Base-by-base conservation (phyloP, 1,140 invertebrate species). In the Drosophila prosaltans region DNA sequence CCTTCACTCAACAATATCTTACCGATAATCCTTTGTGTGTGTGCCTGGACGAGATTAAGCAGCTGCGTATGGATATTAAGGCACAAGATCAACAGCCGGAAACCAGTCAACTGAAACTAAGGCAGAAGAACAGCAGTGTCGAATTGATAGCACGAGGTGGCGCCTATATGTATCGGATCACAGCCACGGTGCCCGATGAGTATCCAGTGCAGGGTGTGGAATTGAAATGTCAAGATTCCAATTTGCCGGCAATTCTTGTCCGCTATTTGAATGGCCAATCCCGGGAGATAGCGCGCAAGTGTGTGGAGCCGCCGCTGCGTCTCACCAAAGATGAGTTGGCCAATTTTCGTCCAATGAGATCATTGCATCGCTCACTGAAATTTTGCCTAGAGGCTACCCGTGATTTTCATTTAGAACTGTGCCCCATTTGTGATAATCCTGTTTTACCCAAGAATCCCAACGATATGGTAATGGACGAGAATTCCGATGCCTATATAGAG, bases 21-120 rank as follows among this genome's bases (percentile, higher is more conserved):
- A 93, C 95, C 30, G 95, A 96, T 51, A 96, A 96, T 93, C 95
- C 95, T 0, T 92, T 97, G 6, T 95, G 94, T 81, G 95, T 95
- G 48, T 96, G 95, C 80, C 95, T 95, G 57, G 95, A 96, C 81
- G 96, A 97, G 92, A 95, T 97, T 63, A 93, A 94, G 66, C 82
- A 92, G 21, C 91, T 97, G 55, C 95, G 95, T 58, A 91, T 93
- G 61, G 78, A 94, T 9, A 64, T 95, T 0, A 85, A 81, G 83
- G 70, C 28, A 40, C 86, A 30, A 48, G 70, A 48, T 6, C 43
- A 48, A 2, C 45, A 26, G 21, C 1, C 21, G 9, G 51, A 39
- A 1, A 32, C n/a, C 8, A 88, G 83, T 7, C 83, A 81, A 40
- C 81, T 97, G 1, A 96, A 95, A 92, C 83, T 96, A 48, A 95